Evolutionary conservation across 2,797 vertebrate genomes (phyloP).

Genomic region (Astyanax mexicanus): DNA sequence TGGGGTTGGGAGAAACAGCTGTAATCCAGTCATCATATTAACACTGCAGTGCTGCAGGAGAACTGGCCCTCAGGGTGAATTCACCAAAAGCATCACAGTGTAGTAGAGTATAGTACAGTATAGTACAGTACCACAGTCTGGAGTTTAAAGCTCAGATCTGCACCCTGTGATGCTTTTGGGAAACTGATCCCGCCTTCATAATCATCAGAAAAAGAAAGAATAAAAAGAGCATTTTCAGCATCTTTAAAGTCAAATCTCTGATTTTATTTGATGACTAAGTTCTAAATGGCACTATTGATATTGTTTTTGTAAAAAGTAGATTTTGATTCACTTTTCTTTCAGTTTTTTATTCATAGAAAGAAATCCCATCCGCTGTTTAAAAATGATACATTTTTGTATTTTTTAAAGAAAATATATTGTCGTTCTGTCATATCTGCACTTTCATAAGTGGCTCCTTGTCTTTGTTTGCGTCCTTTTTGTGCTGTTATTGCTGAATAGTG

Average conservation of each 20-base stretch:
- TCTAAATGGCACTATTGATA: slow-evolving; percentile 65
- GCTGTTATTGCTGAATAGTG: slow-evolving; percentile 73
- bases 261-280: slow-evolving; percentile 55
- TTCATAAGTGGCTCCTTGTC: slow-evolving; percentile 72
- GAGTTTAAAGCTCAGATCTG: not conserved
- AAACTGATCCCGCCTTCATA: not conserved
- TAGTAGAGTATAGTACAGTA: too few relatives aligned
- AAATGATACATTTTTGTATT: slow-evolving; percentile 83
- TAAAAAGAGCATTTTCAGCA: slow-evolving; percentile 56
- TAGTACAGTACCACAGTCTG: too few relatives aligned
- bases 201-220: slow-evolving; percentile 10
- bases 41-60: not conserved
- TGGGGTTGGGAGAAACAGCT: not conserved
- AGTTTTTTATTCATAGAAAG: slow-evolving; percentile 79
- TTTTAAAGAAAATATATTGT: slow-evolving; percentile 76
- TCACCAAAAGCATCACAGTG: not conserved
- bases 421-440: slow-evolving; percentile 89
- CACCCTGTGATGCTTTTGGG: slow-evolving; percentile 16
- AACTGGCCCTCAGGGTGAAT: not conserved
- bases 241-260: slow-evolving; percentile 58
- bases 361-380: slow-evolving; percentile 82
- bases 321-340: slow-evolving; percentile 63
- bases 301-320: slow-evolving; percentile 63
- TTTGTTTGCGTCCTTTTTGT: slow-evolving; percentile 61
- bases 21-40: not conserved